Evolutionary conservation across 2,888 invertebrate species (phyloP).

Genomic region (Timandra comae): DNA sequence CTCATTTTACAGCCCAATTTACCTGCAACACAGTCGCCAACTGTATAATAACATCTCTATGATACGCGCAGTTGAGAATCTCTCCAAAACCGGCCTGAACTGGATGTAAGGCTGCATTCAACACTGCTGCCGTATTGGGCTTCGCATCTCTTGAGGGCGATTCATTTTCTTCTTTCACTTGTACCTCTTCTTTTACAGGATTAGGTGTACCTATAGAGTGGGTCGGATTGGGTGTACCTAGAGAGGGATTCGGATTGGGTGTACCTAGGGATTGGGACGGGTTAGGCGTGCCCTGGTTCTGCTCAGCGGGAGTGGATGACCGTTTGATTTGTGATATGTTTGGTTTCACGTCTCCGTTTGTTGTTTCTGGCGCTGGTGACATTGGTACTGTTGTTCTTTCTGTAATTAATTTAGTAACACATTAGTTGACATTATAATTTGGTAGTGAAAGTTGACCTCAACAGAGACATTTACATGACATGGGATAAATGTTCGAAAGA

Average conservation of each 20-base stretch:
- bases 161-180: constrained; percentile 57
- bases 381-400: constrained; percentile 49
- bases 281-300: constrained; percentile 62
- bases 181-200: constrained; percentile 52
- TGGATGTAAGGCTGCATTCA: constrained; percentile 71
- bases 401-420: constrained; percentile 29
- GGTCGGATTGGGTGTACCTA: constrained; percentile 53
- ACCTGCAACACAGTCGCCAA: constrained; percentile 89
- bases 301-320: constrained; percentile 59
- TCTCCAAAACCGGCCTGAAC: constrained; percentile 86
- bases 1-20: constrained; percentile 2
- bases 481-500: too few relatives aligned
- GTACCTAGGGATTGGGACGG: constrained; percentile 61
- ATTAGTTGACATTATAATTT: too few relatives aligned
- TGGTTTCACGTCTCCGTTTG: constrained; percentile 55
- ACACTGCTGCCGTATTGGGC: constrained; percentile 46
- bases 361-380: constrained; percentile 53
- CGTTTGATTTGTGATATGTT: constrained; percentile 68
- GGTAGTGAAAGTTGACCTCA: too few relatives aligned
- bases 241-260: constrained; percentile 44
- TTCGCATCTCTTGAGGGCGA: constrained; percentile 54
- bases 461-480: too few relatives aligned
- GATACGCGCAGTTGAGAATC: constrained; percentile 91
- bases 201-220: constrained; percentile 41
- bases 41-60: constrained; percentile 89